A percentile compares a stretch with the other conserved stretches of the same genome.
Conservation (phyloP, 2,113 vertebrate genomes). For the Dipodomys merriami region DNA sequence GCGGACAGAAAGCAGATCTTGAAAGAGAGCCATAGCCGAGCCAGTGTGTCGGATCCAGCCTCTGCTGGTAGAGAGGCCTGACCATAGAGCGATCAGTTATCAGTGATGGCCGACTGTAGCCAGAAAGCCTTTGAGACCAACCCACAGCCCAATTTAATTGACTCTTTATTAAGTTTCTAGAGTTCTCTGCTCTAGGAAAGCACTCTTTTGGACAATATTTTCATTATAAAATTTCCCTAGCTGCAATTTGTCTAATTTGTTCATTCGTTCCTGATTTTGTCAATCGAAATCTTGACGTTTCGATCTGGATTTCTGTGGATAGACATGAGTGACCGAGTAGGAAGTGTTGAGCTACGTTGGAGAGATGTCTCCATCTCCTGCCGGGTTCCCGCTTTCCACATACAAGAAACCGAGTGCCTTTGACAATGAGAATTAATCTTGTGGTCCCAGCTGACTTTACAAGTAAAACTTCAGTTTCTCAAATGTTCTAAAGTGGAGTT, state of each 20-base stretch:
- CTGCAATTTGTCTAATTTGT: background rate
- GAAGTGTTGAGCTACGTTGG: accelerated
- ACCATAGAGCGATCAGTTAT: too few species aligned
- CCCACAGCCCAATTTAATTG: too few species aligned
- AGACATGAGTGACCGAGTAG: background rate
- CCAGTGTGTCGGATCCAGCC: too few species aligned
- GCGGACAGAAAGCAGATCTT: too few species aligned
- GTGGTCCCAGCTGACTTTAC: background rate
- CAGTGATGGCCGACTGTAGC: too few species aligned
- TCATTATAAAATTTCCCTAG: background rate
- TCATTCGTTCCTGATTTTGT: background rate
- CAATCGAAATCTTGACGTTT: background rate
- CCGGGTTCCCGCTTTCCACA: background rate
- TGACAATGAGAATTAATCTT: background rate
- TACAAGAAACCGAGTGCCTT: background rate
- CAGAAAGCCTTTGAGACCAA: too few species aligned
- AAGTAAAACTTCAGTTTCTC: constrained; percentile 29
- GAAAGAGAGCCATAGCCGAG: too few species aligned
- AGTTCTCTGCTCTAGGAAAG: background rate
- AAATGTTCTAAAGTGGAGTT: background rate
- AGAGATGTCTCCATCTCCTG: background rate
- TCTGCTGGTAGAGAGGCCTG: too few species aligned
- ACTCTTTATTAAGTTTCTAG: background rate
- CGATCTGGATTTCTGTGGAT: background rate
- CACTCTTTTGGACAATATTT: background rate